Evolutionary conservation across 2,113 vertebrate genomes (phyloP).

Genomic region (Mastomys coucha): DNA sequence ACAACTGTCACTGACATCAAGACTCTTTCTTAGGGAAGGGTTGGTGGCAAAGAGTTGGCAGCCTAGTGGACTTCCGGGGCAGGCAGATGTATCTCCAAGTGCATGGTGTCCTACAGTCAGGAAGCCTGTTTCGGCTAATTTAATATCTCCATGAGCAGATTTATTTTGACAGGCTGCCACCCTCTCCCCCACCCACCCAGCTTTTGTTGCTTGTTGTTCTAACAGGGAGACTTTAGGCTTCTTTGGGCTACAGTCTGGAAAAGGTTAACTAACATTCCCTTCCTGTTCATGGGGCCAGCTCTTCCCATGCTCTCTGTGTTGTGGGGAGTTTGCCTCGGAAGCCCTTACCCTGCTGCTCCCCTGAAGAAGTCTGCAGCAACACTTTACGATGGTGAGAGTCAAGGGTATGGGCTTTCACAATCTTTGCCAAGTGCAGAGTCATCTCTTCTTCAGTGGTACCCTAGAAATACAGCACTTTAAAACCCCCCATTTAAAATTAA

Average conservation of each 20-base stretch:
- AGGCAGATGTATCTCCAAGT: not conserved
- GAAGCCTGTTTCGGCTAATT: conserved; percentile 26
- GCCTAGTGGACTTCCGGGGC: not conserved
- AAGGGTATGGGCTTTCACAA: not conserved
- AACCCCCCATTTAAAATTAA: conserved; percentile 55
- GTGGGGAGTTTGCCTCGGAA: not conserved
- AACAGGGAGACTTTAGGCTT: not conserved
- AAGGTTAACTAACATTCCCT: not conserved
- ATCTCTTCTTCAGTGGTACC: not conserved
- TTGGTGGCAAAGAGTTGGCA: not conserved
- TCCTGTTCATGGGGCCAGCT: not conserved
- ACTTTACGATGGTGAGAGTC: conserved; percentile 15
- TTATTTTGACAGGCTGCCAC: conserved; percentile 64
- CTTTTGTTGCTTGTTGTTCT: conserved; percentile 44
- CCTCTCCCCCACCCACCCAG: conserved; percentile 4
- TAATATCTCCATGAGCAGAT: conserved; percentile 41
- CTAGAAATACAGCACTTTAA: conserved; percentile 15
- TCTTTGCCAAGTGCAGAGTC: conserved; percentile 28
- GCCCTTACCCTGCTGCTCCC: not conserved
- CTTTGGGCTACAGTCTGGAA: conserved; percentile 8
- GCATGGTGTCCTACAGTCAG: not conserved
- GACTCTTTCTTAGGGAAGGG: not conserved
- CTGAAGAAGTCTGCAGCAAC: not conserved
- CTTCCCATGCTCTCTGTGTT: conserved; percentile 4
- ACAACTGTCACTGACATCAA: not conserved